These are phyloP conservation scores for Rambutsinella grinnellia DNA, from an alignment of 2,888 invertebrate genomes.

Conservation along the genomic window DNA sequence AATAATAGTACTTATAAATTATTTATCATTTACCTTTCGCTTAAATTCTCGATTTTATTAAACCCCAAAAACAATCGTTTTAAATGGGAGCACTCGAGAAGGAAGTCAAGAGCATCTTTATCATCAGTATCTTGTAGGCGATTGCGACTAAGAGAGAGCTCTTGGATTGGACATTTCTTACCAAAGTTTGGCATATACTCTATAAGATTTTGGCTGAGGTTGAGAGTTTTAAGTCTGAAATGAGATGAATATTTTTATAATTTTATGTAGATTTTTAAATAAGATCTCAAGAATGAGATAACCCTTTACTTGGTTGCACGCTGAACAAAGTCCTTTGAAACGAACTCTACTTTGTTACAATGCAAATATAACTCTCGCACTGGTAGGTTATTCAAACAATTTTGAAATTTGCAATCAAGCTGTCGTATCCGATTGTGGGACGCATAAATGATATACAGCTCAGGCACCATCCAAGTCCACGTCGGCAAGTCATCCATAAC, in stretches of 20 bases:
- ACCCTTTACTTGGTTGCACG: constrained; percentile 60
- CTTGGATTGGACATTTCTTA: constrained; percentile 63
- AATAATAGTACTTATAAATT: too few relatives aligned
- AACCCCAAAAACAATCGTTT: constrained; percentile 63
- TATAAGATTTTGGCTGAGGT: constrained; percentile 81
- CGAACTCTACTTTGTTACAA: constrained; percentile 65
- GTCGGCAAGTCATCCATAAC: constrained; percentile 63
- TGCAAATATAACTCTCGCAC: constrained; percentile 64
- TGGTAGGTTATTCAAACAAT: constrained; percentile 61
- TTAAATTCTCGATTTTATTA: constrained; percentile 65
- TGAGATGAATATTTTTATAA: constrained; percentile 29
- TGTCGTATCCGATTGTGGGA: constrained; percentile 64
- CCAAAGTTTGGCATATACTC: constrained; percentile 64
- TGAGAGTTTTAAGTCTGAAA: constrained; percentile 76
- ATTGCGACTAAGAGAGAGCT: constrained; percentile 64
- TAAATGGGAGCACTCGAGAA: constrained; percentile 60
- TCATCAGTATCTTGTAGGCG: constrained; percentile 64
- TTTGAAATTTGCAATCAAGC: constrained; percentile 66
- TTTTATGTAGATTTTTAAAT: neutral
- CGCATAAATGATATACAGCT: constrained; percentile 62
- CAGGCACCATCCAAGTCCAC: constrained; percentile 65
- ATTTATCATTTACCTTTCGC: constrained; percentile 65
- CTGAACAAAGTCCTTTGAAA: constrained; percentile 65
- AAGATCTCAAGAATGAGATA: neutral
- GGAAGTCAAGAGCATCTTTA: constrained; percentile 64